Evolutionary conservation across 2,113 vertebrate genomes (phyloP), one percentile per base, ranked within the genome.

Genomic region (Stictonetta naevosa): DNA sequence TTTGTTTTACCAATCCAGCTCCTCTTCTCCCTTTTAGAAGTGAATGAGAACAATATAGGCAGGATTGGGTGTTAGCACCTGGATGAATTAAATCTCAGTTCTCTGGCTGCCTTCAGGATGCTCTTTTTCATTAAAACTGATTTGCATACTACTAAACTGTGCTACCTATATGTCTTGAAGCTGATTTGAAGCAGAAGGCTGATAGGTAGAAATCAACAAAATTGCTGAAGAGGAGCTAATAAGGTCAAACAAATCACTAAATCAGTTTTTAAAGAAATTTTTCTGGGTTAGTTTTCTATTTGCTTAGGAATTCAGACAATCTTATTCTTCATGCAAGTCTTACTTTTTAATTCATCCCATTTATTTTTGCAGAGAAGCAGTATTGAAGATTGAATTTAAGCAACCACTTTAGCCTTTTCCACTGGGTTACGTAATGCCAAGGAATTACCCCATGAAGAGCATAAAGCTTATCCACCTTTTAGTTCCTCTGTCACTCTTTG

Each of bases 181-280:
- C 20, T 90, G 76, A 95, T 92, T 95, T 88, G 67, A 82, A 92
- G 60, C 26, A 66, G 52, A 67, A 66, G 44, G 31, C 23, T 95
- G 69, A 83, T 77, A 48, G 67, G 76, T 69, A 88, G 88, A 93
- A 93, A 86, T 81, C 95, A 95, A 68, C 12, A 3, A 77, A 81
- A 68, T 88, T 79, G 62, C 55, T 81, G 66, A 74, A 91, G 69
- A 77, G 80, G 84, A 76, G 52, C 36, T 93, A 96, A 90, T 84
- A 95, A 95, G 68, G 85, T 95, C 92, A 97, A 97, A 90, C 63
- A 81, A 94, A 96, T 95, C 91, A 93, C 52, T 82, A 88, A 79
- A 94, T 79, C 13, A 0, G 10, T 69, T 87, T 87, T 87, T 46
- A 91, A 92, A 94, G 62, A 92, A 88, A 66, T 92, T 69, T 94